Evolutionary conservation across 2,113 vertebrate species (phyloP).

Genomic region (human): DNA sequence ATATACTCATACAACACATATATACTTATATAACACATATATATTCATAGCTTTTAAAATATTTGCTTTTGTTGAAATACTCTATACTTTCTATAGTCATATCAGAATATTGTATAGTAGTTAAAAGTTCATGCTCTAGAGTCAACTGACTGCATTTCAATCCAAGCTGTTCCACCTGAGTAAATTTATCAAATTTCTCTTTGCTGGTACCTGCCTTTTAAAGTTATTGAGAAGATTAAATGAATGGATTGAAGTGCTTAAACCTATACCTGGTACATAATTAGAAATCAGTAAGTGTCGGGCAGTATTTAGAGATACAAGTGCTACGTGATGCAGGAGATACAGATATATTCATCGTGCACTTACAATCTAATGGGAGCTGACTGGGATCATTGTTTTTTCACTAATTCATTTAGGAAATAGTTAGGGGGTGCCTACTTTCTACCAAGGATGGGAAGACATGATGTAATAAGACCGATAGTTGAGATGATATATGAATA

Average conservation of each 20-base stretch:
- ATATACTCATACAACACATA: background rate
- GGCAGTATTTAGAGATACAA: background rate
- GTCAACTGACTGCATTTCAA: background rate
- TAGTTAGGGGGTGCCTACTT: background rate
- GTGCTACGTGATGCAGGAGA: background rate
- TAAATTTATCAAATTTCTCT: background rate
- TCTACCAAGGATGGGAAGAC: background rate
- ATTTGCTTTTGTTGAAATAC: background rate
- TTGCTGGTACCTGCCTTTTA: background rate
- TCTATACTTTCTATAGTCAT: background rate
- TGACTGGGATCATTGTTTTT: background rate
- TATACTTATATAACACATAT: background rate
- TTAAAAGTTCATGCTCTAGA: background rate
- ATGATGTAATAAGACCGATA: background rate
- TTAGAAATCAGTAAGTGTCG: background rate
- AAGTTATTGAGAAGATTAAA: background rate
- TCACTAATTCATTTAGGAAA: background rate
- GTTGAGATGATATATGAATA: background rate
- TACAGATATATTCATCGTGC: background rate
- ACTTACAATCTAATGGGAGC: background rate
- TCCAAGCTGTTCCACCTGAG: background rate
- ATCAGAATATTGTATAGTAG: background rate
- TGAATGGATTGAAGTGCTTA: background rate
- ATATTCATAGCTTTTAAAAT: background rate
- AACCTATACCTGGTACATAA: background rate